phyloP scores from a whole-genome alignment of 2,888 invertebrate genomes.

The Nowickia ferox region DNA sequence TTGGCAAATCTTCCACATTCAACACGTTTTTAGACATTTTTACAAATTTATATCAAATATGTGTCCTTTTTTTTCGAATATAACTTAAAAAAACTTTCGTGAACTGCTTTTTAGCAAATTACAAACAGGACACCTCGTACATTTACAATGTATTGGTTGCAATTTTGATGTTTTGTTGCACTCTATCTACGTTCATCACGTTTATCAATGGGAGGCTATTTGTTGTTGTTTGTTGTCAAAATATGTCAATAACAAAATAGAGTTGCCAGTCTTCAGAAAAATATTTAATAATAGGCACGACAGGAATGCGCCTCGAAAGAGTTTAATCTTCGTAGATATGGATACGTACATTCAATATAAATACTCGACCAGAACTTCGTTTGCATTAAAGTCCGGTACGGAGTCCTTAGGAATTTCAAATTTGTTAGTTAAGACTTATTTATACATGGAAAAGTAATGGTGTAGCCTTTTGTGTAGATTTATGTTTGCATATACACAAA shows the following conservation, averaged over 20 bases:
- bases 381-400: too few species aligned
- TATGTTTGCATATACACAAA: too few species aligned
- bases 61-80: not conserved
- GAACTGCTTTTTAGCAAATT: not conserved
- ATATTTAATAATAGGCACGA: not conserved
- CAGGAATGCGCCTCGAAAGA: not conserved
- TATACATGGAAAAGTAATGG: too few species aligned
- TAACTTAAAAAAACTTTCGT: not conserved
- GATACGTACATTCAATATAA: too few species aligned
- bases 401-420: too few species aligned
- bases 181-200: slow-evolving; percentile 31
- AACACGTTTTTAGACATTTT: slow-evolving; percentile 41
- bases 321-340: not conserved
- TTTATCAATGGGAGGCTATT: slow-evolving; percentile 9
- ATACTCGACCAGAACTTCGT: too few species aligned
- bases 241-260: slow-evolving; percentile 4
- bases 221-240: slow-evolving; percentile 32
- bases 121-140: not conserved
- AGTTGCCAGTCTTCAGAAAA: not conserved
- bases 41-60: not conserved
- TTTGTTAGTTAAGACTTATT: too few species aligned
- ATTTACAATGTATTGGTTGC: not conserved
- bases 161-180: not conserved
- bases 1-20: slow-evolving; percentile 50
- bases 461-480: too few species aligned